These are phyloP conservation scores for Lamellibrachia luymesi DNA, from an alignment of 1,140 invertebrate genomes.

Conservation along the genomic window DNA sequence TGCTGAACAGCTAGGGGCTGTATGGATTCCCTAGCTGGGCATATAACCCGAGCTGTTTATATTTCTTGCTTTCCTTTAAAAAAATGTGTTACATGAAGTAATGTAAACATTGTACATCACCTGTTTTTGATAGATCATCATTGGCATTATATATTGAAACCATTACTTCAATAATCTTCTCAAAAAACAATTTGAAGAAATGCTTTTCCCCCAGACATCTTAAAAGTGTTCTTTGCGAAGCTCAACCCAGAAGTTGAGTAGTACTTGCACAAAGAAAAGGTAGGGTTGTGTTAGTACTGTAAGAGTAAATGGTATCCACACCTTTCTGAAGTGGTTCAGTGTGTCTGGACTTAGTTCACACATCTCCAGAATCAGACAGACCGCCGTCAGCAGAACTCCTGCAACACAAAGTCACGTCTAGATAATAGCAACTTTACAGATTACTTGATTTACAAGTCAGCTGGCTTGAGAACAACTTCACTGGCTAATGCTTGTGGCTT, in stretches of 20 bases:
- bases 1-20: not conserved
- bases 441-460: too few relatives aligned
- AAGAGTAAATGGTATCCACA: slow-evolving; percentile 56
- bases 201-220: not conserved
- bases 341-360: slow-evolving; percentile 96
- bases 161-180: too few relatives aligned
- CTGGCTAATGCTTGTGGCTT: too few relatives aligned
- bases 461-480: too few relatives aligned
- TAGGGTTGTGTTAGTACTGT: not conserved
- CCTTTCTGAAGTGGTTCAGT: slow-evolving; percentile 97
- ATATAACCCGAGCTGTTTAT: not conserved
- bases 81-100: not conserved
- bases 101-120: not conserved
- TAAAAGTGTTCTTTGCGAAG: not conserved
- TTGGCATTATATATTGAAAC: too few relatives aligned
- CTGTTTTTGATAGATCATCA: too few relatives aligned
- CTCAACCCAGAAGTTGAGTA: not conserved
- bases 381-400: slow-evolving; percentile 96
- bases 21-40: too few relatives aligned
- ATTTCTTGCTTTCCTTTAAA: not conserved
- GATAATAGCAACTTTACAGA: too few relatives aligned
- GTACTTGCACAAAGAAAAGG: not conserved
- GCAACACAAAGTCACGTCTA: slow-evolving; percentile 35
- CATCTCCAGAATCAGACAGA: slow-evolving; percentile 98
- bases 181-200: not conserved